A percentile compares a stretch with the other conserved stretches of the same genome.
phyloP scores from a whole-genome alignment of 2,797 vertebrate genomes.

The Oreonectes daqikongensis region DNA sequence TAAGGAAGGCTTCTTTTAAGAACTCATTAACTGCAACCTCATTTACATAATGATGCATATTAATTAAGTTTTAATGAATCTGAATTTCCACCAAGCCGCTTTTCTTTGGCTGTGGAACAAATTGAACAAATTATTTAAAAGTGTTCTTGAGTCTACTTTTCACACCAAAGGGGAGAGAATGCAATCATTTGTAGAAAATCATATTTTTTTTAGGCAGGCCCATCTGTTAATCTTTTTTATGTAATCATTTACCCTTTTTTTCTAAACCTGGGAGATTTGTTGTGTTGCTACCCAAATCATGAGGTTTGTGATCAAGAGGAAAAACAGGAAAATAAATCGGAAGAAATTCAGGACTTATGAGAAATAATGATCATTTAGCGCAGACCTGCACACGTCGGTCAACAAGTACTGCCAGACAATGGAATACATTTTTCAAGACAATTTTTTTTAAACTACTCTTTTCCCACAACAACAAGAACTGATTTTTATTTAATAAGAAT shows the following conservation, averaged over 20 bases:
- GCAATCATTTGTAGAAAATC: slow-evolving; percentile 95
- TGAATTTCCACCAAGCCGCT: slow-evolving; percentile 99
- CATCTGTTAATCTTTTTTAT: slow-evolving; percentile 93
- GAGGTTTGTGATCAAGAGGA: slow-evolving; percentile 66
- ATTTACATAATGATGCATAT: slow-evolving; percentile 99
- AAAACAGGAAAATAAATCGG: slow-evolving; percentile 63
- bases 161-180: slow-evolving; percentile 96
- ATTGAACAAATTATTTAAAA: slow-evolving; percentile 99
- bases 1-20: slow-evolving; percentile 99
- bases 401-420: background rate
- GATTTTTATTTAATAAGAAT: background rate
- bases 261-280: slow-evolving; percentile 82
- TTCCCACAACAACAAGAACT: background rate
- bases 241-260: slow-evolving; percentile 93
- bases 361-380: background rate
- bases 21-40: slow-evolving; percentile 99
- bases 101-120: slow-evolving; percentile 99
- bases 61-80: slow-evolving; percentile 99
- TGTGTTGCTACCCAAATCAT: slow-evolving; percentile 67
- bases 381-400: slow-evolving; percentile 5
- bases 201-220: slow-evolving; percentile 88
- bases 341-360: slow-evolving; percentile 58
- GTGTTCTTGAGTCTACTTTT: slow-evolving; percentile 99
- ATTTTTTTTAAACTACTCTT: background rate
- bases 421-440: slow-evolving; percentile 11